Base-by-base conservation (phyloP, 1,140 invertebrate genomes). In the Drosophila mauritiana region DNA sequence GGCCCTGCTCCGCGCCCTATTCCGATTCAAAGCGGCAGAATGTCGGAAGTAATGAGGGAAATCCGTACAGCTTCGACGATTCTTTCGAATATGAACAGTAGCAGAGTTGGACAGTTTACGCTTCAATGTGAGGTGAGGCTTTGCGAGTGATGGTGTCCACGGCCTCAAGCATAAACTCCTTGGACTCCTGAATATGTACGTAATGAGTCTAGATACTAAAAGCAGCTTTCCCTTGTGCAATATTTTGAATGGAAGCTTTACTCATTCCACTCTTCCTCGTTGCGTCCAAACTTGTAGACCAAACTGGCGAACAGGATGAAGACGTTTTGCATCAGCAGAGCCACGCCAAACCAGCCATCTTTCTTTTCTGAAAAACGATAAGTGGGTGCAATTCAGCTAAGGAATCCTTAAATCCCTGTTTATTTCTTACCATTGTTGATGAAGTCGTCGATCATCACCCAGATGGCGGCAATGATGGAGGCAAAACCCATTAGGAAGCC, bases 401-500 rank as follows among this genome's bases (percentile, higher is more conserved):
- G 13, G 13, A 7, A 40, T 1, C 13, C 6, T 53, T 10, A 4
- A 13, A 2, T 0, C 4, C 11, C 1, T 0, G 13, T 37, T 52
- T 43, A 20, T 15, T 6, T 31, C 62, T 74, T 52, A 91, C 90
- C 75, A 37, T 91, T 86, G 34, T 91, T 91, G 1, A 92, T 83
- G n/a, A 91, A 97, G 78, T 96, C 94, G 39, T 95, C 96, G 93
- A 99, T 98, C 62, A 99, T 94, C 74, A 99, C 98, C 98, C 98
- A 99, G 83, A 97, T 96, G 11, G 98, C 96, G 22, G 98, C 98
- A 90, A 99, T 99, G 10, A 99, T 95, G 3, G 98, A 95, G 1
- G 97, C 97, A 93, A 99, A 99, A 56, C 98, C 98, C 80, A 99
- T 94, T 0, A 99, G 96, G 93, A 99, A 99, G 4, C 98, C 99